phyloP scores from a whole-genome alignment of 1,140 invertebrate genomes.

The Neomicropteryx cornuta region DNA sequence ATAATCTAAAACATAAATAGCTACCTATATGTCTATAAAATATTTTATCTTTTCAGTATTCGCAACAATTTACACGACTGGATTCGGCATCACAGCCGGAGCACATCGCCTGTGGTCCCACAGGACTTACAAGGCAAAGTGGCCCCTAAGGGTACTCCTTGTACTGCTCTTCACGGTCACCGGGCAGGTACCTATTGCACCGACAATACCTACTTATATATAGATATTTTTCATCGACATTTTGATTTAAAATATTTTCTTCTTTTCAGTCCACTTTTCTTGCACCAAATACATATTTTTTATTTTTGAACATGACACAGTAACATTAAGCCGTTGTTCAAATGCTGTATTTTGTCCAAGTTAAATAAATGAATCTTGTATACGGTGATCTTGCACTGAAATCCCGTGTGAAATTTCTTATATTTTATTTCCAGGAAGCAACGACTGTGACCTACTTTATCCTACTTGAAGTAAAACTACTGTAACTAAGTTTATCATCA shows the following conservation, averaged over 20 bases:
- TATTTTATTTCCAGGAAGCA: no score
- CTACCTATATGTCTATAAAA: background rate
- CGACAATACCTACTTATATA: background rate
- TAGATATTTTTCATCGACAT: no score
- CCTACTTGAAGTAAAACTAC: no score
- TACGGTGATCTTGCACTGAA: no score
- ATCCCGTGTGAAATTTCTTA: no score
- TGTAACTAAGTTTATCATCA: no score
- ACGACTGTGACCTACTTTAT: no score
- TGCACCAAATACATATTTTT: no score
- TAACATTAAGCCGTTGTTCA: no score
- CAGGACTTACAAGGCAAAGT: slow-evolving; percentile 73
- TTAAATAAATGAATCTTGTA: no score
- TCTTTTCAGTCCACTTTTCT: slow-evolving; percentile 1
- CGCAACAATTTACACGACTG: slow-evolving; percentile 50
- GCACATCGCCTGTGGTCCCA: slow-evolving; percentile 86
- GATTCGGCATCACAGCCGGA: slow-evolving; percentile 77
- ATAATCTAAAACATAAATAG: background rate
- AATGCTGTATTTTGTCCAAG: no score
- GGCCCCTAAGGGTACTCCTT: slow-evolving; percentile 66
- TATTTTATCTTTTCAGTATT: slow-evolving; percentile 44
- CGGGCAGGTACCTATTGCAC: slow-evolving; percentile 60
- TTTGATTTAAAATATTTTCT: background rate
- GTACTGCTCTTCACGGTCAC: slow-evolving; percentile 71
- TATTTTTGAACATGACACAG: no score